A percentile compares a stretch with the other conserved stretches of the same genome.
phyloP scores from a whole-genome alignment of 2,888 invertebrate species.

The Schrankia costaestrigalis region DNA sequence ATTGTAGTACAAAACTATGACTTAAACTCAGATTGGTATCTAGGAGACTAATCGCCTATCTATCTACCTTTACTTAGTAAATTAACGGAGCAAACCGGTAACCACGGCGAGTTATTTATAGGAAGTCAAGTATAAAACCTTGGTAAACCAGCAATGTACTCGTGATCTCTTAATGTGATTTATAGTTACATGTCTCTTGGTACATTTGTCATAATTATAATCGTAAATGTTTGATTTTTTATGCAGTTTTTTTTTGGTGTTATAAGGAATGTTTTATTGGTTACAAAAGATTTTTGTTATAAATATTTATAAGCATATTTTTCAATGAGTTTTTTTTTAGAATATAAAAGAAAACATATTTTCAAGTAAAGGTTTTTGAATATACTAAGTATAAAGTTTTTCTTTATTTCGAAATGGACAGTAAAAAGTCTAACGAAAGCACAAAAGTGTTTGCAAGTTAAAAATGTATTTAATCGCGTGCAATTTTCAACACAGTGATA shows the following conservation, averaged over 20 bases:
- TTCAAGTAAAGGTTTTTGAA: too few relatives aligned
- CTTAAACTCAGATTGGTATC: slow-evolving; percentile 50
- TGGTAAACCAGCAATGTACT: slow-evolving; percentile 49
- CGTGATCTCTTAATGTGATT: slow-evolving; percentile 53
- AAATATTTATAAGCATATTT: too few relatives aligned
- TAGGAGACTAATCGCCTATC: slow-evolving; percentile 57
- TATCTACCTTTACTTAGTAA: slow-evolving; percentile 47
- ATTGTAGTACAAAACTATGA: slow-evolving; percentile 32
- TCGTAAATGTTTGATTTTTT: slow-evolving; percentile 15
- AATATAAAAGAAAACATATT: too few relatives aligned
- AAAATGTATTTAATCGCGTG: slow-evolving; percentile 25
- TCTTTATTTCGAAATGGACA: too few relatives aligned
- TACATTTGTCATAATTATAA: slow-evolving; percentile 48
- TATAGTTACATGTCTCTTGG: slow-evolving; percentile 38
- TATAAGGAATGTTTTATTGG: too few relatives aligned
- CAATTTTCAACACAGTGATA: slow-evolving; percentile 19
- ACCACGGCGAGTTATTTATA: slow-evolving; percentile 38
- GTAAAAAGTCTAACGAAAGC: too few relatives aligned
- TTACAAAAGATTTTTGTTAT: too few relatives aligned
- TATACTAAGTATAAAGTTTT: too few relatives aligned
- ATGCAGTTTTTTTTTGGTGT: slow-evolving; percentile 1
- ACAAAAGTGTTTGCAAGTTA: too few relatives aligned
- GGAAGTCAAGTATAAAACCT: slow-evolving; percentile 54
- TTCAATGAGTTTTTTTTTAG: too few relatives aligned
- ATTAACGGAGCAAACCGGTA: slow-evolving; percentile 48